Conservation (phyloP, 2,797 vertebrate genomes). For the Cygnus olor region DNA sequence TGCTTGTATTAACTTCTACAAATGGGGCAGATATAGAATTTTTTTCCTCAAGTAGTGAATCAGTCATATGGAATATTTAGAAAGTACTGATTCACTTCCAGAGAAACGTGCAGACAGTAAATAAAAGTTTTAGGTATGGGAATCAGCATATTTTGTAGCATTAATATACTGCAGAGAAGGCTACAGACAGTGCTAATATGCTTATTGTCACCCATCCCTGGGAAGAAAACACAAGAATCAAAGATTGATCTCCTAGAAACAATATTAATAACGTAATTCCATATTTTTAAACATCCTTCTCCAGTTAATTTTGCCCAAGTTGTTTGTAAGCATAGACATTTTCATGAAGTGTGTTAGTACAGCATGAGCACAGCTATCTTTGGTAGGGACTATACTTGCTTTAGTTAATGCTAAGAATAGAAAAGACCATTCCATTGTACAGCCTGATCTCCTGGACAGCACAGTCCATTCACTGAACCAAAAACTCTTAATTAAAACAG, state of each 20-base stretch:
- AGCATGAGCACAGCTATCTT: background rate
- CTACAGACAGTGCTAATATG: background rate
- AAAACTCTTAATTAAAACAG: conserved; percentile 2
- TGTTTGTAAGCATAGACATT: conserved; percentile 26
- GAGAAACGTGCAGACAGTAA: background rate
- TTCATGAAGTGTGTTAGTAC: background rate
- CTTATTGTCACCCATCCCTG: conserved; percentile 16
- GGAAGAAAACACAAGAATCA: conserved; percentile 46
- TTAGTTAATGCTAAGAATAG: background rate
- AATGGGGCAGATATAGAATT: background rate
- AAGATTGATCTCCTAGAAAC: conserved; percentile 67
- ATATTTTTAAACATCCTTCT: conserved; percentile 55
- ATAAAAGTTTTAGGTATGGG: background rate
- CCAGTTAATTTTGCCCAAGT: conserved; percentile 52
- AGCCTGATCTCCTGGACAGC: background rate
- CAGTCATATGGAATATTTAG: background rate
- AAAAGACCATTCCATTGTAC: background rate
- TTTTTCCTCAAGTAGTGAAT: background rate
- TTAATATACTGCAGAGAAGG: background rate
- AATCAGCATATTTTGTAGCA: conserved; percentile 5
- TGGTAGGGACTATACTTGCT: background rate
- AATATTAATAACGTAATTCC: conserved; percentile 40
- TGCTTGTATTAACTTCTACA: conserved; percentile 19
- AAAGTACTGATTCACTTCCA: background rate
- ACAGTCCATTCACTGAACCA: background rate